Evolutionary conservation across 2,888 invertebrate species (phyloP), one percentile per base, ranked within the genome.

Genomic region (Laspeyria flexula): DNA sequence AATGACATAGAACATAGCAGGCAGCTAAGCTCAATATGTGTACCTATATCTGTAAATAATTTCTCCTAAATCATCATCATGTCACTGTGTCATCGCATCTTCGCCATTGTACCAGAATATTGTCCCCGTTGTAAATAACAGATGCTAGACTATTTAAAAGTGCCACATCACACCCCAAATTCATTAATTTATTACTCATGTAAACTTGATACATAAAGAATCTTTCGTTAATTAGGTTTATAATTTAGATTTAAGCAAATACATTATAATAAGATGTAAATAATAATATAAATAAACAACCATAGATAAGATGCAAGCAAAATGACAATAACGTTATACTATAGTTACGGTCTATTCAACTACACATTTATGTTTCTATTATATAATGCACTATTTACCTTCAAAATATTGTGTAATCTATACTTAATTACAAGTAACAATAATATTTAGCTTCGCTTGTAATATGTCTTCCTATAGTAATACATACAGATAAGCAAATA

Each of bases 121-220:
- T 65, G 63, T 58, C 50, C 58, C 73, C 58, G 66, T 73, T 86
- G 86, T 86, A 86, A 77, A 86, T 86, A 87, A 76, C 78, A 71
- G 71, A 73, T 61, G 65, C 66, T 67, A 71, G 66, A 73, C 55
- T 72, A 75, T 56, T 70, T 71, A 62, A 57, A 83, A 77, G 85
- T 88, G 86, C 88, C 90, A 89, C 86, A 79, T 80, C 75, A 81
- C 81, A 66, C 70, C 75, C 75, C 81, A 86, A 87, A 86, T 86
- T 89, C 90, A 90, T 90, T 91, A 90, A 91, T 91, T 91, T 91
- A 91, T 91, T 91, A 80, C 81, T 89, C 88, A 90, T 86, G 75
- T 74, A 75, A 81, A 78, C 74, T 85, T 81, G 82, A 83, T 79
- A 81, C 81, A 80, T 86, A 77, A 79, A 83, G 71, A 84, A 76